Base-by-base conservation (phyloP, 2,888 invertebrate species). In the Cerastis rubricosa region DNA sequence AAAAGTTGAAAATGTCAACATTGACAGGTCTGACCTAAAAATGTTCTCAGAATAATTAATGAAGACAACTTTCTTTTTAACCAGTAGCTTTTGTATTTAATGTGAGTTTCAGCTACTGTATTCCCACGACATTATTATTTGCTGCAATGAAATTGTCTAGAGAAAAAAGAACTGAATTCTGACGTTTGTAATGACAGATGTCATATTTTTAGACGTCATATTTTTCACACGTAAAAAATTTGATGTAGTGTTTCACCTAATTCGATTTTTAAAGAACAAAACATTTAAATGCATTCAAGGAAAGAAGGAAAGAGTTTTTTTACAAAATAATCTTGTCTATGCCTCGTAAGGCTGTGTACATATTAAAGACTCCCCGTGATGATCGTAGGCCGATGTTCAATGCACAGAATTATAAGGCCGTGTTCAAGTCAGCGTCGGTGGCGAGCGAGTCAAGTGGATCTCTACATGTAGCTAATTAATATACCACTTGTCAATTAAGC, bases 281-380 rank as follows among this genome's bases (percentile, higher is more conserved):
- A 25, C 1, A 5, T 12, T 74, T n/a, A 2, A 5, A 5, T 9
- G 1, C 29, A 29, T 12, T n/a, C 5, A 43, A n/a, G n/a, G n/a
- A n/a, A n/a, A n/a, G 43, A 35, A 54, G 1, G 0, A 35, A 17
- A 7, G 2, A 11, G 19, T 8, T 29, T 61, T 51, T 61, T 76
- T 57, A 11, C 12, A 19, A 45, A 54, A 8, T 6, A 17, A 43
- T 19, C 79, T 25, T 35, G 25, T 88, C 80, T 89, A 75, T 14
- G 1, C 61, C 19, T 80, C 59, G 25, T 78, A 85, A 87, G 73
- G 78, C 83, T 76, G 66, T 77, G 78, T 71, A 68, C 67, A 72
- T 76, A 89, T 81, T 78, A 83, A 84, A 84, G 90, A 87, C 89
- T 85, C 89, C 92, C 90, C 90, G 83, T 89, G 88, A 87, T 70